Conservation (phyloP, 2,797 vertebrate genomes). For the Characodon lateralis region DNA sequence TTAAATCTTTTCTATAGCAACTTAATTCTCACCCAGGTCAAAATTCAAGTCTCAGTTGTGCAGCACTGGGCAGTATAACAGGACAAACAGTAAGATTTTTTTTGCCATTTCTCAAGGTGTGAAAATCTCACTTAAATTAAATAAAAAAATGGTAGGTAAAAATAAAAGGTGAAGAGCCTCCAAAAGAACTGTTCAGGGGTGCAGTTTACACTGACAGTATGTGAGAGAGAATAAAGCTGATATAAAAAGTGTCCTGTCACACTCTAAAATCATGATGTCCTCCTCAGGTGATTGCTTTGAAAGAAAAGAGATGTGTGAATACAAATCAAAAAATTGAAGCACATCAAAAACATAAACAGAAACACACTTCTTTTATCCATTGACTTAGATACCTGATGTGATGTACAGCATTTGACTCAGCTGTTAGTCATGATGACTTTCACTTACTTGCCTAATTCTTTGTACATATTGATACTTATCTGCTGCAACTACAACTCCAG, state of each 20-base stretch:
- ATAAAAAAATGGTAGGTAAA: slow-evolving; percentile 49
- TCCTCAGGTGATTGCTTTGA: slow-evolving; percentile 70
- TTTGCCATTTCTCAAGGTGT: slow-evolving; percentile 32
- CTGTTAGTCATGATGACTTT: slow-evolving; percentile 12
- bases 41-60: not conserved
- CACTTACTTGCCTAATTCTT: slow-evolving; percentile 15
- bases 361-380: slow-evolving; percentile 26
- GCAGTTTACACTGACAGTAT: slow-evolving; percentile 47
- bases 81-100: slow-evolving; percentile 36
- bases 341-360: slow-evolving; percentile 21
- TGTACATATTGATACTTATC: slow-evolving; percentile 16
- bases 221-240: slow-evolving; percentile 61
- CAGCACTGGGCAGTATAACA: slow-evolving; percentile 11
- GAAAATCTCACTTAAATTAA: slow-evolving; percentile 31
- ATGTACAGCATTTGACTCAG: not conserved
- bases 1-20: slow-evolving; percentile 5
- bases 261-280: slow-evolving; percentile 69
- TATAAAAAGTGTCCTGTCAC: slow-evolving; percentile 69
- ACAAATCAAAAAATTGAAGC: slow-evolving; percentile 16
- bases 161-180: slow-evolving; percentile 44
- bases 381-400: slow-evolving; percentile 27
- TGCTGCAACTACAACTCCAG: slow-evolving; percentile 1
- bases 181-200: slow-evolving; percentile 54
- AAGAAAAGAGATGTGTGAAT: slow-evolving; percentile 37
- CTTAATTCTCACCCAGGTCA: not conserved